These are phyloP conservation scores for Eutolmus rufibarbis DNA, from an alignment of 2,888 invertebrate species.

Conservation along the genomic window DNA sequence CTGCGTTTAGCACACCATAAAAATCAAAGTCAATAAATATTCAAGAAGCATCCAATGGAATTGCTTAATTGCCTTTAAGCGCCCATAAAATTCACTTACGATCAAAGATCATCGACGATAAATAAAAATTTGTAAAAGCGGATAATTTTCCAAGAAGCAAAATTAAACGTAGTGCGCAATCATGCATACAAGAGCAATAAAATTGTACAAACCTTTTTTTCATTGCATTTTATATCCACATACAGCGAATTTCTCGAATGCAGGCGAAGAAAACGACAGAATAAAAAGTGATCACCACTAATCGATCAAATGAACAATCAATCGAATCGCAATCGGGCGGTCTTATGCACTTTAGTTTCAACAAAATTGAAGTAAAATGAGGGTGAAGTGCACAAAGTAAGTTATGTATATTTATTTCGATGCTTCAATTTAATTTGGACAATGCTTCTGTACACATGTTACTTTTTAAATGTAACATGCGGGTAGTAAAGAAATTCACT, in stretches of 20 bases:
- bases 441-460: background rate
- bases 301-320: conserved; percentile 37
- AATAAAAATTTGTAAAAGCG: background rate
- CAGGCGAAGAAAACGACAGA: background rate
- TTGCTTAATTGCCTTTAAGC: conserved; percentile 24
- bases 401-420: background rate
- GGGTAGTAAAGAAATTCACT: conserved; percentile 1
- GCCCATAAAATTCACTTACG: conserved; percentile 20
- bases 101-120: conserved; percentile 9
- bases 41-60: conserved; percentile 19
- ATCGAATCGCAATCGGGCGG: background rate
- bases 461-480: conserved; percentile 2
- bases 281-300: conserved; percentile 36
- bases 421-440: background rate
- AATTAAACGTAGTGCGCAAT: background rate
- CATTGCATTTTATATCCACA: background rate
- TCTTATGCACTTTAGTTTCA: background rate
- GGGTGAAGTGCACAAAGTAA: background rate
- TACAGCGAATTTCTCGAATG: background rate
- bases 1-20: background rate
- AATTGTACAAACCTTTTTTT: conserved; percentile 27
- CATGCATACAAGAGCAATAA: background rate
- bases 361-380: background rate
- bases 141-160: background rate
- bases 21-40: background rate